A percentile compares a stretch with the other conserved stretches of the same genome.
phyloP scores from a whole-genome alignment of 1,140 invertebrate genomes.

The Calycopis cecrops region DNA sequence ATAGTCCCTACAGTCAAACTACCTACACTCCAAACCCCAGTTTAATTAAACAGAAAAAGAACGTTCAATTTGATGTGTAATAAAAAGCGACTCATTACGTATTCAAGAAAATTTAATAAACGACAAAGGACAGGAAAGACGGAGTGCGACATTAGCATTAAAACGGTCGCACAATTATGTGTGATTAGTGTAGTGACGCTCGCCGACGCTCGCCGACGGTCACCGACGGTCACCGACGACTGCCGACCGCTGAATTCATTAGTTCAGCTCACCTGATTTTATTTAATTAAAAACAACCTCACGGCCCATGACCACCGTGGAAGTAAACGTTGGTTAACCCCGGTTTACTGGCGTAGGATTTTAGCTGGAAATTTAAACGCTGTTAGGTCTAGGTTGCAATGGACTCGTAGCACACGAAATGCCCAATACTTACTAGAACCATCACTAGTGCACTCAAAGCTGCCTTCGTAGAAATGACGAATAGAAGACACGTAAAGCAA shows the following conservation, averaged over 20 bases:
- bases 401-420: too few species aligned
- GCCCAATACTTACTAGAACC: too few species aligned
- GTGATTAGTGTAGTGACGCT: conserved; percentile 62
- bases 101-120: conserved; percentile 20
- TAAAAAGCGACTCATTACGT: neutral
- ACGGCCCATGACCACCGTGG: neutral
- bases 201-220: neutral
- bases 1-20: too few species aligned
- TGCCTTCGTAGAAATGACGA: too few species aligned
- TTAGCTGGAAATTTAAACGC: neutral
- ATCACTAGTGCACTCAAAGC: too few species aligned
- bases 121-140: conserved; percentile 40
- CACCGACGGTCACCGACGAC: conserved; percentile 19
- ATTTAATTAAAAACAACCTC: conserved; percentile 50
- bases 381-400: too few species aligned
- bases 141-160: conserved; percentile 55
- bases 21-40: too few species aligned
- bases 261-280: conserved; percentile 73
- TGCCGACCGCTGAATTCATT: conserved; percentile 67
- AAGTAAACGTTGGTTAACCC: conserved; percentile 16
- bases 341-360: neutral
- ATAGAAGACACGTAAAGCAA: too few species aligned
- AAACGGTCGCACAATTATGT: conserved; percentile 68
- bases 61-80: neutral
- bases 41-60: too few species aligned